A percentile compares a stretch with the other conserved stretches of the same genome.
Conservation (phyloP, 2,888 invertebrate species). For the Tortrix viridana region DNA sequence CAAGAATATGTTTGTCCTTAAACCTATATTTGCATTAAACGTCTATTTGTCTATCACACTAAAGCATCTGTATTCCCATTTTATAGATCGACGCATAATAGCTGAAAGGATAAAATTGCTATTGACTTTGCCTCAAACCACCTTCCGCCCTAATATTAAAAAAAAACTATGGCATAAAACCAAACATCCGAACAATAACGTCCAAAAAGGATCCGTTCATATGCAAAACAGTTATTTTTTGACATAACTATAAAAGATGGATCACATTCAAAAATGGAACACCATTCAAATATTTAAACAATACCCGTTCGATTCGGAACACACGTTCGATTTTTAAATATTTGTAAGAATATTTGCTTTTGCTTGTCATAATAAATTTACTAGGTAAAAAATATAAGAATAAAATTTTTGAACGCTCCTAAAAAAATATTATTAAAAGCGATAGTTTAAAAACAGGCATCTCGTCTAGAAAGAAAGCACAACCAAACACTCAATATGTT, state of each 20-base stretch:
- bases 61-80: slow-evolving; percentile 15
- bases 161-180: slow-evolving; percentile 50
- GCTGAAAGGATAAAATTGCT: slow-evolving; percentile 50
- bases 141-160: slow-evolving; percentile 35
- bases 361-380: slow-evolving; percentile 23
- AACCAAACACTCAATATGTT: no score
- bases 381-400: no score
- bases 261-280: slow-evolving; percentile 67
- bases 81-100: slow-evolving; percentile 45
- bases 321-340: slow-evolving; percentile 55
- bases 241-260: slow-evolving; percentile 79
- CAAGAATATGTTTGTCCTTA: no score
- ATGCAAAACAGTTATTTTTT: slow-evolving; percentile 75
- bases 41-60: slow-evolving; percentile 3
- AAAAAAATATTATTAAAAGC: background rate
- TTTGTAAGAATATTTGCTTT: slow-evolving; percentile 23
- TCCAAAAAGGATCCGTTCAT: slow-evolving; percentile 62
- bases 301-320: slow-evolving; percentile 55
- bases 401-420: no score
- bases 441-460: no score
- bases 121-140: slow-evolving; percentile 42
- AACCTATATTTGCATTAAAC: background rate
- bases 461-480: no score
- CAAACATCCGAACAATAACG: slow-evolving; percentile 54
- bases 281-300: slow-evolving; percentile 61